A percentile compares a stretch with the other conserved stretches of the same genome.
phyloP scores from a whole-genome alignment of 2,797 vertebrate species.

The Borostomias antarcticus region DNA sequence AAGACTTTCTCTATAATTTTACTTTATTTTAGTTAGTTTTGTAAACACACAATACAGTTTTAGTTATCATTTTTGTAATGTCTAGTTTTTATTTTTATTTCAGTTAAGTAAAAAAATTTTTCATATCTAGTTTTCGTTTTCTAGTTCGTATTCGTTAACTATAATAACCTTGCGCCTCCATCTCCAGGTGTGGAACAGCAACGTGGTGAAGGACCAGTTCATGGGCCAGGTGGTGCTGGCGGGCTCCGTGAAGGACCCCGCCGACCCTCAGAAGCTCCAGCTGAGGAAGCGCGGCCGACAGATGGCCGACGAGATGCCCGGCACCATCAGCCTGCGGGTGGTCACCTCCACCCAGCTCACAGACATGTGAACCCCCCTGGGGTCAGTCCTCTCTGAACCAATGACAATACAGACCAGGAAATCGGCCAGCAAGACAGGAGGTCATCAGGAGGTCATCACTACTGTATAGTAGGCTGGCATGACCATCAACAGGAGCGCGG shows the following conservation, averaged over 20 bases:
- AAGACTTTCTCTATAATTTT: no score
- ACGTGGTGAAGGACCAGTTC: conserved; percentile 80
- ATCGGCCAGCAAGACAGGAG: neutral
- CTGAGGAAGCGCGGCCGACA: conserved; percentile 74
- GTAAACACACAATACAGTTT: no score
- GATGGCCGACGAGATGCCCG: conserved; percentile 79
- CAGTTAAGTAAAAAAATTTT: no score
- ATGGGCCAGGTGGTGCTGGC: conserved; percentile 86
- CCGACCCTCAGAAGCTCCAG: conserved; percentile 75
- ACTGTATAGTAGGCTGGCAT: neutral
- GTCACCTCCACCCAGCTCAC: conserved; percentile 82
- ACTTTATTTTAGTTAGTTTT: no score
- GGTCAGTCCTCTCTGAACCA: neutral
- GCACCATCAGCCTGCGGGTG: conserved; percentile 80
- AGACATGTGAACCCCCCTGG: conserved; percentile 76
- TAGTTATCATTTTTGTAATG: no score
- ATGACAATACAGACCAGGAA: neutral
- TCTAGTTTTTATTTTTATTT: no score
- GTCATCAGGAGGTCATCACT: neutral
- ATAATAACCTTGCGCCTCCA: neutral
- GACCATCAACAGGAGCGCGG: neutral
- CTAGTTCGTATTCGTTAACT: no score
- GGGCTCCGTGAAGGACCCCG: conserved; percentile 72
- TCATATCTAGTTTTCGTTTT: no score
- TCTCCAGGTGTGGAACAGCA: conserved; percentile 89